phyloP scores from a whole-genome alignment of 1,140 invertebrate genomes.

The Lycorma delicatula region DNA sequence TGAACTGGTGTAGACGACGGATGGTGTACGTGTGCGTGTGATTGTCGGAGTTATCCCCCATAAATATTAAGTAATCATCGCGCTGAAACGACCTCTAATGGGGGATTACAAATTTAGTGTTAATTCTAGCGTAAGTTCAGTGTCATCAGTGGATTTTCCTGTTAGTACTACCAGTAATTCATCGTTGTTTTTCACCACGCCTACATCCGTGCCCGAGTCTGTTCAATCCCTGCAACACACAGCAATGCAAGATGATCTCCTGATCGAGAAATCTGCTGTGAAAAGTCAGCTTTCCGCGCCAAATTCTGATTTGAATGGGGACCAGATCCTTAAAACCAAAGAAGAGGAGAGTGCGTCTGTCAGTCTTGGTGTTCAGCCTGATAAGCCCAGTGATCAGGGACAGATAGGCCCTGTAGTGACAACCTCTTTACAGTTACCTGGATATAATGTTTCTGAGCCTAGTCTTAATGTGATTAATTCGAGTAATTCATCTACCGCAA shows the following conservation, averaged over 20 bases:
- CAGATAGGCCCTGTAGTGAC: conserved; percentile 27
- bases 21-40: conserved; percentile 21
- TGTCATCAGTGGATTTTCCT: conserved; percentile 41
- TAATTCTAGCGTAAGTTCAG: conserved; percentile 30
- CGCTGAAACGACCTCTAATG: conserved; percentile 34
- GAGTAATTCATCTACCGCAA: conserved; percentile 35
- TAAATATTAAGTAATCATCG: conserved; percentile 11
- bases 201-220: conserved; percentile 29
- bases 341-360: conserved; percentile 27
- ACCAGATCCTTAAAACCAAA: conserved; percentile 27
- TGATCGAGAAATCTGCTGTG: conserved; percentile 39
- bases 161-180: conserved; percentile 33
- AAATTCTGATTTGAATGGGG: conserved; percentile 29
- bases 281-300: conserved; percentile 34
- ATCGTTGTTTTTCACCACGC: conserved; percentile 40
- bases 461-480: conserved; percentile 31
- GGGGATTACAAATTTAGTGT: conserved; percentile 43
- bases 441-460: conserved; percentile 31
- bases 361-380: conserved; percentile 24
- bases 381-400: conserved; percentile 30
- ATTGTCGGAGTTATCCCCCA: conserved; percentile 12
- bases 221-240: conserved; percentile 27
- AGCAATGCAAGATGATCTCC: conserved; percentile 46
- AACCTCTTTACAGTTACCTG: conserved; percentile 31
- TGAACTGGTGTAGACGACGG: conserved; percentile 19